These are phyloP conservation scores for Drosophila melanosoma DNA, from an alignment of 2,888 invertebrate genomes.

Conservation along the genomic window DNA sequence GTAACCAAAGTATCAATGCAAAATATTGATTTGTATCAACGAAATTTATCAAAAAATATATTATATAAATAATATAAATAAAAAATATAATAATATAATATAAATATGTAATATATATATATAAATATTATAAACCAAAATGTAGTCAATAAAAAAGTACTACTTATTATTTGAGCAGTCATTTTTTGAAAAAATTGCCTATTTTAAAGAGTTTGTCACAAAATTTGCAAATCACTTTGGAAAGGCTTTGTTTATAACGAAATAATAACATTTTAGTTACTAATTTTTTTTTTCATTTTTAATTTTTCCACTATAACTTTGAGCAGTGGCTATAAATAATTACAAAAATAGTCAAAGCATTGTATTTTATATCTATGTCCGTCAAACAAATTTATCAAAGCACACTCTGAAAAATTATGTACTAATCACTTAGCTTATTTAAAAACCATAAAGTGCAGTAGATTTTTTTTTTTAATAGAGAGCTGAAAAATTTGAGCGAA, in stretches of 20 bases:
- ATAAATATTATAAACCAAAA: too few species aligned
- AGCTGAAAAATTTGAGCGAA: neutral
- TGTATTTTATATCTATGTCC: neutral
- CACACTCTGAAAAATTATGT: neutral
- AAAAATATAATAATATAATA: too few species aligned
- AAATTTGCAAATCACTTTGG: too few species aligned
- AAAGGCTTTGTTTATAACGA: too few species aligned
- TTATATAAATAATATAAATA: too few species aligned
- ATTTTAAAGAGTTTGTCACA: too few species aligned
- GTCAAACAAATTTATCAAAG: neutral
- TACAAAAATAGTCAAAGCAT: neutral
- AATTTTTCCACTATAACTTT: neutral
- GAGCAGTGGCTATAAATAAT: neutral
- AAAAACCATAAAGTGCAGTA: neutral
- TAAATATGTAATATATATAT: too few species aligned
- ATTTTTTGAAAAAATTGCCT: too few species aligned
- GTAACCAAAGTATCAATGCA: too few species aligned
- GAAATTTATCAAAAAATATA: too few species aligned
- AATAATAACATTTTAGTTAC: neutral
- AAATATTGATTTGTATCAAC: too few species aligned
- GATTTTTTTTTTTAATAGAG: conserved; percentile 2
- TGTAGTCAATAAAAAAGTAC: neutral
- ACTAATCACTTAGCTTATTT: neutral
- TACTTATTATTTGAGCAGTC: neutral
- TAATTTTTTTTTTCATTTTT: neutral